Percentiles rank a stretch among this genome's conserved stretches.
These are phyloP conservation scores for Tenthredo mesomela DNA, from an alignment of 2,888 invertebrate species.

Conservation along the genomic window DNA sequence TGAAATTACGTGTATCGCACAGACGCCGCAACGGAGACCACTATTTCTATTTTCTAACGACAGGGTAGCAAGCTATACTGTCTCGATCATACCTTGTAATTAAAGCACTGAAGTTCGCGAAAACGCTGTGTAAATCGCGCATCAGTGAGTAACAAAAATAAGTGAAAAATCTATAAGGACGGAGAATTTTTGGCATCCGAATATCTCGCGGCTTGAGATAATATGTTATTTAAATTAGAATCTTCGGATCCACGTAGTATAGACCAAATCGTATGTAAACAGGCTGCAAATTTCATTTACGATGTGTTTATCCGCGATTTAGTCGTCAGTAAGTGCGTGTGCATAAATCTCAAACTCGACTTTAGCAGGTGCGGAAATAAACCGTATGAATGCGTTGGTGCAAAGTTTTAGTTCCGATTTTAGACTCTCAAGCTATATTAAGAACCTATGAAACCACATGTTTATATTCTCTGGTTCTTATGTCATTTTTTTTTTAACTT, in stretches of 20 bases:
- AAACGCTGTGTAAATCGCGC: too few relatives aligned
- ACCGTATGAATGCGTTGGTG: background rate
- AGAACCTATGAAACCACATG: background rate
- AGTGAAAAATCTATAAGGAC: background rate
- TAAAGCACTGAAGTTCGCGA: too few relatives aligned
- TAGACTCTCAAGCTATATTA: background rate
- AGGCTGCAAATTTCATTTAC: slow-evolving; percentile 28
- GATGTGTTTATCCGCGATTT: slow-evolving; percentile 20
- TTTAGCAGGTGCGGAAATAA: background rate
- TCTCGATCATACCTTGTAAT: too few relatives aligned
- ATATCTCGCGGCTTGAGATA: slow-evolving; percentile 2
- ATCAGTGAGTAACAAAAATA: background rate
- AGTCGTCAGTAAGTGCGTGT: background rate
- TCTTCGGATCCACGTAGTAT: background rate
- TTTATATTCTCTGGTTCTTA: background rate
- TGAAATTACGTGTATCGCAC: too few relatives aligned
- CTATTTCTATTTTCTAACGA: too few relatives aligned
- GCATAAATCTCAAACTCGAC: background rate
- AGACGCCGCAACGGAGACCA: too few relatives aligned
- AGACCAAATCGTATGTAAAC: slow-evolving; percentile 1
- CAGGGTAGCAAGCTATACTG: too few relatives aligned
- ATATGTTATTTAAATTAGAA: slow-evolving; percentile 1
- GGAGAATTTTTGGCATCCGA: background rate
- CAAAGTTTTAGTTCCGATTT: background rate
- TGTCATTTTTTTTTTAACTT: background rate